Evolutionary conservation across 2,888 invertebrate species (phyloP).

Genomic region (Sarcophaga rosellei): DNA sequence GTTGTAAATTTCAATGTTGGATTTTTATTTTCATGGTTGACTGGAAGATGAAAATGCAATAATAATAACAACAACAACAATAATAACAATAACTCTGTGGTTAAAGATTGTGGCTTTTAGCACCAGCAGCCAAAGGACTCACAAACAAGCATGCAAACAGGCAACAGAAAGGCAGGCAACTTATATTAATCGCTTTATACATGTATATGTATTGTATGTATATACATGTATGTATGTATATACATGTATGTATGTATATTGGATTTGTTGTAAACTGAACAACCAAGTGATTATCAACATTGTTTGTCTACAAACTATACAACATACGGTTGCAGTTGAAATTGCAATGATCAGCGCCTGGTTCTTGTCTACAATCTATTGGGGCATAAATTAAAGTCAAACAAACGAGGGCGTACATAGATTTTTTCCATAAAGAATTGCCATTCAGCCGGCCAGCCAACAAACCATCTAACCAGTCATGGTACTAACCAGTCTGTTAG

Average conservation of each 20-base stretch:
- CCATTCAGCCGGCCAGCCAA: neutral
- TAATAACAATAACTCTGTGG: slow-evolving; percentile 2
- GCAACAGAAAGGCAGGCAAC: slow-evolving; percentile 23
- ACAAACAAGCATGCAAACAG: slow-evolving; percentile 19
- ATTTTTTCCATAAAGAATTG: slow-evolving; percentile 17
- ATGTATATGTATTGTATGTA: too few species aligned
- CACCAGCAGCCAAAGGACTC: slow-evolving; percentile 11
- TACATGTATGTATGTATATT: too few species aligned
- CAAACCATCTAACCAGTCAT: neutral
- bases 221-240: too few species aligned
- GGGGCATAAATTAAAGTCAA: slow-evolving; percentile 65
- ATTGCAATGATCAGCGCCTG: slow-evolving; percentile 61
- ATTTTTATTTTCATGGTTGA: slow-evolving; percentile 37
- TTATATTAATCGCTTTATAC: slow-evolving; percentile 56
- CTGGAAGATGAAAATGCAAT: slow-evolving; percentile 28
- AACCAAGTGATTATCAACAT: slow-evolving; percentile 54
- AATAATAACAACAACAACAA: neutral
- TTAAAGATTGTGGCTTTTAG: slow-evolving; percentile 38
- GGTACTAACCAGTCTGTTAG: slow-evolving; percentile 22
- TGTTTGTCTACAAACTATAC: slow-evolving; percentile 38
- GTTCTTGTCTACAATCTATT: slow-evolving; percentile 61
- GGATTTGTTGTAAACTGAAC: neutral
- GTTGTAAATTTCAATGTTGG: slow-evolving; percentile 31
- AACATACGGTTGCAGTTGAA: slow-evolving; percentile 43
- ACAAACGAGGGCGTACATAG: slow-evolving; percentile 64